Conservation (phyloP, 2,888 invertebrate species). For the Pseudanteris insignis region DNA sequence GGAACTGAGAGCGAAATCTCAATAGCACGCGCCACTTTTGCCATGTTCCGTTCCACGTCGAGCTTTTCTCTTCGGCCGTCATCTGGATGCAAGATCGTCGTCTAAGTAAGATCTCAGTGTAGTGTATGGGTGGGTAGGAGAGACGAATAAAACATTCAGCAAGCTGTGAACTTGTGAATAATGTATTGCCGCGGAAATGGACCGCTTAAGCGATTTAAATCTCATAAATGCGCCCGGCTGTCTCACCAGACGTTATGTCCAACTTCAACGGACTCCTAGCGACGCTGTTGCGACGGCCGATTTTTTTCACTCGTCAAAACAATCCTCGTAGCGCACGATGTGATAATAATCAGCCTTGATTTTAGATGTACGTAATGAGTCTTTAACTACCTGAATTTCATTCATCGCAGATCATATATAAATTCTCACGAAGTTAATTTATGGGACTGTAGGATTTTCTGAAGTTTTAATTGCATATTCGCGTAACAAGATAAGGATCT, state of each 20-base stretch:
- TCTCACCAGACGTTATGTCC: conserved; percentile 10
- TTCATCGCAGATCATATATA: no score
- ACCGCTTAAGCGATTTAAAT: conserved; percentile 65
- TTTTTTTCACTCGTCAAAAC: conserved; percentile 25
- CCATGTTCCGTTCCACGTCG: conserved; percentile 15
- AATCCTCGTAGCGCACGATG: conserved; percentile 5
- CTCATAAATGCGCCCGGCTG: conserved; percentile 61
- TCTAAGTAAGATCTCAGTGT: conserved; percentile 29
- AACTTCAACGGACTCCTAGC: no score
- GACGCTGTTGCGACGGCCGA: no score
- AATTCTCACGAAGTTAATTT: no score
- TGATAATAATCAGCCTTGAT: conserved; percentile 4
- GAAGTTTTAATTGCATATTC: no score
- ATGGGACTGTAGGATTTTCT: no score
- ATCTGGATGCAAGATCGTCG: conserved; percentile 31
- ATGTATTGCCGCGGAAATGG: conserved; percentile 63
- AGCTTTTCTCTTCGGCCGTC: conserved; percentile 25
- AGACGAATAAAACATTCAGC: conserved; percentile 58
- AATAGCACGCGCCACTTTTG: conserved; percentile 29
- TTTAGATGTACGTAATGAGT: conserved; percentile 1
- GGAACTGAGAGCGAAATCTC: conserved; percentile 15
- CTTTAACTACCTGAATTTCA: no score
- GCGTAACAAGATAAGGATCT: no score
- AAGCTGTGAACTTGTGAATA: conserved; percentile 59
- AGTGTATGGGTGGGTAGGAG: conserved; percentile 34